phyloP scores from a whole-genome alignment of 2,888 invertebrate species.

The Cenopis cana region DNA sequence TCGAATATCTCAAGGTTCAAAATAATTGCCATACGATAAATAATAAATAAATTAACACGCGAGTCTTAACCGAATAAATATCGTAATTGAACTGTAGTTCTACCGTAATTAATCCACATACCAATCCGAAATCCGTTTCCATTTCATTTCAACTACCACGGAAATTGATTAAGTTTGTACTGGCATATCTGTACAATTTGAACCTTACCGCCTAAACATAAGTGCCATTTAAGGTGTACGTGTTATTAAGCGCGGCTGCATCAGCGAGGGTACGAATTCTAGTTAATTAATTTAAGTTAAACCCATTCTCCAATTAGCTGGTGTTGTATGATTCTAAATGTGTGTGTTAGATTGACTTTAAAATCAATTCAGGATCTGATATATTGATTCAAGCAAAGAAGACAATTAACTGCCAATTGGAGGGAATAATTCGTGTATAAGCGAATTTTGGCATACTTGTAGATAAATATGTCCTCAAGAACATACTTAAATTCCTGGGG shows the following conservation, averaged over 20 bases:
- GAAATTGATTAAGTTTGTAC: background rate
- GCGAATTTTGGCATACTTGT: no score
- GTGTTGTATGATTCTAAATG: background rate
- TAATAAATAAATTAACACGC: no score
- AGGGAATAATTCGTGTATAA: no score
- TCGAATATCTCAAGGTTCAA: no score
- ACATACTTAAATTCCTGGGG: no score
- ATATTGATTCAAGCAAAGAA: no score
- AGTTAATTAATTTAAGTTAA: slow-evolving; percentile 34
- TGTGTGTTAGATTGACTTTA: background rate
- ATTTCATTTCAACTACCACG: slow-evolving; percentile 2
- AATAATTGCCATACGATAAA: no score
- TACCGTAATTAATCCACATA: slow-evolving; percentile 10
- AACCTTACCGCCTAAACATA: background rate
- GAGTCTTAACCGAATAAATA: no score
- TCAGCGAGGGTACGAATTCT: background rate
- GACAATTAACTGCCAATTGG: no score
- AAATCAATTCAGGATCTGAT: background rate
- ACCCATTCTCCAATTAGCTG: slow-evolving; percentile 19
- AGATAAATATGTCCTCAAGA: no score
- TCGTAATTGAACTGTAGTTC: slow-evolving; percentile 14
- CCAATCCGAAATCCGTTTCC: slow-evolving; percentile 3
- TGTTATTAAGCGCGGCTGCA: background rate
- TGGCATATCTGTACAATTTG: background rate
- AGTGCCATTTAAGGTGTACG: background rate